A percentile compares a stretch with the other conserved stretches of the same genome.
Conservation (phyloP, 1,140 invertebrate genomes). For the Ceratina australensis region DNA sequence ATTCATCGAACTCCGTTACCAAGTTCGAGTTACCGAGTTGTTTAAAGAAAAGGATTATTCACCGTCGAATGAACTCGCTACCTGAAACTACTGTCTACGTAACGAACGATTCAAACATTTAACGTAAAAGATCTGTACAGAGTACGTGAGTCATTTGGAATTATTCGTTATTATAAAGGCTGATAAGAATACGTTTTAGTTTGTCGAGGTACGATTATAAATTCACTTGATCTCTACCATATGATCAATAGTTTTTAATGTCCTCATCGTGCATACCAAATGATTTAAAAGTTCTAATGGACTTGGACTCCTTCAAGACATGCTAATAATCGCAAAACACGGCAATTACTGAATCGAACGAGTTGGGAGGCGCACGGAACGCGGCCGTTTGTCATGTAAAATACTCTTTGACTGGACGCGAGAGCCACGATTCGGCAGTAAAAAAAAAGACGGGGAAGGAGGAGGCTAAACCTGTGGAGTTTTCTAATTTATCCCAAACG, state of each 20-base stretch:
- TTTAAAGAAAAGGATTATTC: background rate
- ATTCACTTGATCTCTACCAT: too few species aligned
- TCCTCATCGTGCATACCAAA: too few species aligned
- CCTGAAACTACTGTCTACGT: background rate
- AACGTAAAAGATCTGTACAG: too few species aligned
- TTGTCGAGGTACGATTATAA: too few species aligned
- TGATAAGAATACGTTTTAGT: too few species aligned
- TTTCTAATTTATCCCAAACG: constrained; percentile 71
- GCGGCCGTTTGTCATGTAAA: constrained; percentile 72
- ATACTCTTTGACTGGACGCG: constrained; percentile 59
- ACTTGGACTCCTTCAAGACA: too few species aligned
- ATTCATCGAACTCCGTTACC: constrained; percentile 9
- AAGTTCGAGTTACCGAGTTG: background rate
- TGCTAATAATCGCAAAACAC: too few species aligned
- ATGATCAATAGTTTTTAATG: too few species aligned
- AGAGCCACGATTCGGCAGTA: constrained; percentile 65
- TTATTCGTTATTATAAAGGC: too few species aligned
- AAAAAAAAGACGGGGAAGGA: constrained; percentile 46
- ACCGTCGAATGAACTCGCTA: background rate
- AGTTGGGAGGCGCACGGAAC: constrained; percentile 21
- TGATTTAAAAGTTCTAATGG: too few species aligned
- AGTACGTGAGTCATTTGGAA: too few species aligned
- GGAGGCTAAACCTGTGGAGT: constrained; percentile 44
- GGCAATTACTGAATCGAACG: constrained; percentile 43
- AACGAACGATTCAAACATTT: too few species aligned